Evolutionary conservation across 2,797 vertebrate species (phyloP).

Genomic region (Eulemur coronatus): DNA sequence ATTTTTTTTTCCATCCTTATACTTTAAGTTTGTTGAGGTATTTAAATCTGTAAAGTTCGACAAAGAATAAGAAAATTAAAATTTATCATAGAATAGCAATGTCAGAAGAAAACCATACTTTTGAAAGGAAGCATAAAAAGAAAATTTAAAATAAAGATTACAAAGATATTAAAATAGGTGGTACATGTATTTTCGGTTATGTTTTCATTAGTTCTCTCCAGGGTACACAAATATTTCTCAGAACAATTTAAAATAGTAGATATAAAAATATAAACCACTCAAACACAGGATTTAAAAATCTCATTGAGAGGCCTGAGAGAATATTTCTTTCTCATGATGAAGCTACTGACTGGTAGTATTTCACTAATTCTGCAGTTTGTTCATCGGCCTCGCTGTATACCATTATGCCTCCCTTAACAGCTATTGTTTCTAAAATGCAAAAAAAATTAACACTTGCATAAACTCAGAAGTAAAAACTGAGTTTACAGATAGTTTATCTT

Average conservation of each 20-base stretch:
- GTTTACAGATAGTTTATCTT: not conserved
- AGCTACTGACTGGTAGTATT: constrained; percentile 9
- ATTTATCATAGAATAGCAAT: constrained; percentile 12
- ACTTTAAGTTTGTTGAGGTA: constrained; percentile 36
- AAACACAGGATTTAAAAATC: constrained; percentile 38
- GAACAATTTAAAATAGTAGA: constrained; percentile 64
- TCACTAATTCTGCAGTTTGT: constrained; percentile 8
- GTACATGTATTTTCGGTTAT: not conserved
- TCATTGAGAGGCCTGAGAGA: not conserved
- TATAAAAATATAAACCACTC: constrained; percentile 48
- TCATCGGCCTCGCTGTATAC: not conserved
- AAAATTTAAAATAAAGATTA: constrained; percentile 48
- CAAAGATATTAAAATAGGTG: constrained; percentile 24
- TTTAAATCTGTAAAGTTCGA: constrained; percentile 48
- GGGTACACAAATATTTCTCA: constrained; percentile 31
- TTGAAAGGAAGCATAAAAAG: constrained; percentile 35
- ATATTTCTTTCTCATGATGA: not conserved
- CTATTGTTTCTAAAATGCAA: constrained; percentile 25
- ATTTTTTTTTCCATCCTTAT: not conserved
- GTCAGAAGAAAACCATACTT: not conserved
- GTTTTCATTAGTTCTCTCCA: constrained; percentile 33
- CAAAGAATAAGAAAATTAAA: constrained; percentile 36
- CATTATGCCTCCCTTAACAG: not conserved
- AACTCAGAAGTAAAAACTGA: constrained; percentile 3
- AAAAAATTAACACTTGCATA: not conserved